Evolutionary conservation across 2,888 invertebrate species (phyloP).

Genomic region (Biston stratarius): DNA sequence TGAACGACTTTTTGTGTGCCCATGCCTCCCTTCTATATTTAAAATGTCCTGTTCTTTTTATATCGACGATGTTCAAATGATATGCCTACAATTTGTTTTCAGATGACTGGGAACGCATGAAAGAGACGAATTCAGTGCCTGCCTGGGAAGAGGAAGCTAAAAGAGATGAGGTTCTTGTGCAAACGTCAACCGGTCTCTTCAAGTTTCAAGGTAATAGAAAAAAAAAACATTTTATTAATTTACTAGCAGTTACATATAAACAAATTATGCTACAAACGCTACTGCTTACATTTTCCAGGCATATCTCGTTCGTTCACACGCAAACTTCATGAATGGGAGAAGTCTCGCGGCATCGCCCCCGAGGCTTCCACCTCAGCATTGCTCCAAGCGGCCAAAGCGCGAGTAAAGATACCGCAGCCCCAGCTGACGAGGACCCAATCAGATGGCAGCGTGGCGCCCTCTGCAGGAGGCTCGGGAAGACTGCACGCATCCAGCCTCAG

Average conservation of each 20-base stretch:
- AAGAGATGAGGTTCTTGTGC: conserved; percentile 90
- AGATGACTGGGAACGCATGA: conserved; percentile 94
- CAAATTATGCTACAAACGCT: background rate
- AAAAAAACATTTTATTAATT: background rate
- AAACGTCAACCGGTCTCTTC: conserved; percentile 93
- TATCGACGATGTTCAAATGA: too few relatives aligned
- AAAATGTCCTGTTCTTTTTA: too few relatives aligned
- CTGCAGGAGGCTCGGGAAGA: conserved; percentile 85
- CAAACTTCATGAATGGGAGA: conserved; percentile 96
- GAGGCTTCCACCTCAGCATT: conserved; percentile 94
- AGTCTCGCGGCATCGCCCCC: conserved; percentile 94
- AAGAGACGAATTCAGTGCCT: conserved; percentile 87
- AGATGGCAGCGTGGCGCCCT: conserved; percentile 90
- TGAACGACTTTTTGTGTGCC: too few relatives aligned
- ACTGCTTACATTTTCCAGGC: conserved; percentile 59
- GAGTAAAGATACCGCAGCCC: conserved; percentile 65
- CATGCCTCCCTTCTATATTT: too few relatives aligned
- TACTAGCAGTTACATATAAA: too few relatives aligned
- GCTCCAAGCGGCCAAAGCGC: conserved; percentile 82
- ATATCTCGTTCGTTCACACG: conserved; percentile 96
- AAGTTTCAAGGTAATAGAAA: conserved; percentile 89
- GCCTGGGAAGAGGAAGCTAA: conserved; percentile 79
- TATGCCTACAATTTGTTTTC: conserved; percentile 38
- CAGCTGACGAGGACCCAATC: conserved; percentile 91
- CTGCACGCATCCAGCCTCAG: conserved; percentile 91